Base-by-base conservation (phyloP, 2,888 invertebrate genomes). In the Lasioglossum morio region DNA sequence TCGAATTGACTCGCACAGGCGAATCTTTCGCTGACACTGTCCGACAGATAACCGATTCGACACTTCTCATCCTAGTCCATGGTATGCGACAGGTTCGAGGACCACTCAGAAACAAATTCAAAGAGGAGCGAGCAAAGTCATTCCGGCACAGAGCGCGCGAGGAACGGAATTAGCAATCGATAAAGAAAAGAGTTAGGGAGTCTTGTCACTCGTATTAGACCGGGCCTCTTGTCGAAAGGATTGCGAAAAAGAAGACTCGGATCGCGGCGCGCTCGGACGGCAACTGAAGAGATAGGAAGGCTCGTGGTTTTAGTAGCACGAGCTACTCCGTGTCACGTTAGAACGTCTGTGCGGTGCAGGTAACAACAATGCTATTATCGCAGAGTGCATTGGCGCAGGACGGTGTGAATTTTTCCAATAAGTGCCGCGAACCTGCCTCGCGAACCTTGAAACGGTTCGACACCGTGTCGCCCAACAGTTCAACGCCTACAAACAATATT, bases 351-450 rank as follows among this genome's bases (percentile, higher is more conserved):
- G 91, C 91, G 89, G 87, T 84, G 87, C 87, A 78, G 78, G 73
- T 84, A 88, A 91, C 91, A 93, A 94, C 92, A 94, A 94, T 94
- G 89, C 92, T 87, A 93, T 94, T 94, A 94, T 94, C 93, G 91
- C 91, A 91, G 75, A n/a, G 81, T 85, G 91, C 92, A 93, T 89
- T 91, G 91, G 92, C 93, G 94, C 93, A 91, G 92, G 90, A 91
- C 87, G 88, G 86, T 87, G 87, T 82, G 88, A 88, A 91, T 89
- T 89, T 89, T 86, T 90, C 91, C 89, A 76, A 89, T 72, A 76
- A 87, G 75, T 81, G 76, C 79, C 81, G 79, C 84, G 85, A 85
- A 75, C 85, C 85, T 77, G 75, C 63, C 76, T 72, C 70, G 66
- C 80, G 86, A 86, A 80, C 81, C 89, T 90, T 90, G 89, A 90